A percentile compares a stretch with the other conserved stretches of the same genome.
Conservation (phyloP, 2,797 vertebrate species). For the Neostethus bicornis region DNA sequence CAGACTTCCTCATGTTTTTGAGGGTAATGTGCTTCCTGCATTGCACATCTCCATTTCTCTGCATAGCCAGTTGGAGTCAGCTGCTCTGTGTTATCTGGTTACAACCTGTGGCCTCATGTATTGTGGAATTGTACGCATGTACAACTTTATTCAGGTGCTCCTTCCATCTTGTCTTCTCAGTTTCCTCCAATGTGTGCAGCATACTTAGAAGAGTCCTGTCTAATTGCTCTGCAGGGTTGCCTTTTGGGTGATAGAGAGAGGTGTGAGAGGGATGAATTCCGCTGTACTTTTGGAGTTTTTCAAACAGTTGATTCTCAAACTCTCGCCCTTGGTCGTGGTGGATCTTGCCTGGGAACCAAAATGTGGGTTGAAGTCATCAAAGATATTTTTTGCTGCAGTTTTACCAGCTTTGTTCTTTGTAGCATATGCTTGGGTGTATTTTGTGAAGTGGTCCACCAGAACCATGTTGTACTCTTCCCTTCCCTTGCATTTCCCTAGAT, state of each 20-base stretch:
- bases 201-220: neutral
- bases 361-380: neutral
- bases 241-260: neutral
- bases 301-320: neutral
- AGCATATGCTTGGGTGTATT: neutral
- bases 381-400: neutral
- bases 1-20: conserved; percentile 8
- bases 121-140: conserved; percentile 2
- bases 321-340: conserved; percentile 1
- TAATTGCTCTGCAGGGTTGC: conserved; percentile 1
- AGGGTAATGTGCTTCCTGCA: conserved; percentile 9
- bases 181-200: neutral
- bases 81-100: too few species aligned
- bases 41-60: conserved; percentile 1
- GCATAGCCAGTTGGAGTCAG: neutral
- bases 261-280: neutral
- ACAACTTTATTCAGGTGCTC: neutral
- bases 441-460: neutral
- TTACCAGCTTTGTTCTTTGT: neutral
- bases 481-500: neutral
- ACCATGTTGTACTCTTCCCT: neutral
- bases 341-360: conserved; percentile 6
- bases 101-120: neutral
- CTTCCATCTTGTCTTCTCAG: neutral
- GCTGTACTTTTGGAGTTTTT: neutral